Evolutionary conservation across 2,888 invertebrate species (phyloP).

Genomic region (Nemotelus nigrinus): DNA sequence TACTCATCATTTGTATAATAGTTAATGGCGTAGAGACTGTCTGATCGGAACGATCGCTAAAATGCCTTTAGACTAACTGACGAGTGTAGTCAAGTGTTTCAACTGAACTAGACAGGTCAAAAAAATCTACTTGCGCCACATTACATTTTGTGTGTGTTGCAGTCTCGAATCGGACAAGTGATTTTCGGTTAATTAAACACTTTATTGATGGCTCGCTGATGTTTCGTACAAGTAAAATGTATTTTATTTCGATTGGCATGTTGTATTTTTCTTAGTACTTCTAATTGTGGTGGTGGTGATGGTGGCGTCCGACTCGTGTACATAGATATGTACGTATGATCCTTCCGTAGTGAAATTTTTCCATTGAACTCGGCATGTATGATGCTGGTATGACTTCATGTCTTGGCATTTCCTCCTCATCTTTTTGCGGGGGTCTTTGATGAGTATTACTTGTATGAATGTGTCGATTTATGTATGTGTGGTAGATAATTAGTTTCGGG

Average conservation of each 20-base stretch:
- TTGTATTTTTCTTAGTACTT: too few relatives aligned
- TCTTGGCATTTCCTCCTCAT: conserved; percentile 32
- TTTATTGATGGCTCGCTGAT: conserved; percentile 40
- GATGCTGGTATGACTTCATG: conserved; percentile 15
- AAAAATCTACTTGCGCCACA: conserved; percentile 29
- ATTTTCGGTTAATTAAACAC: conserved; percentile 44
- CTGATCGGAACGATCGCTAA: not conserved
- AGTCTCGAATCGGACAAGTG: conserved; percentile 30
- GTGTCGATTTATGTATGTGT: not conserved
- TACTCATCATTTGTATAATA: conserved; percentile 34
- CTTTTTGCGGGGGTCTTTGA: not conserved
- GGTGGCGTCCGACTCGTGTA: too few relatives aligned
- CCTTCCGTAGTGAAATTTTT: conserved; percentile 7
- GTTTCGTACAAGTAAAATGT: conserved; percentile 8
- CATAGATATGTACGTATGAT: not conserved
- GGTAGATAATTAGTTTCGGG: too few relatives aligned
- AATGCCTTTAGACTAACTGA: conserved; percentile 8
- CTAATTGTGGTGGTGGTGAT: too few relatives aligned
- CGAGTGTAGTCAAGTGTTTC: conserved; percentile 9
- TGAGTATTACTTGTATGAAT: conserved; percentile 31
- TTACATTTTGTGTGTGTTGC: not conserved
- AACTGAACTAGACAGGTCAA: conserved; percentile 9
- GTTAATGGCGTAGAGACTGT: conserved; percentile 25
- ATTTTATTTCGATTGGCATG: not conserved
- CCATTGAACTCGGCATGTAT: not conserved